These are phyloP conservation scores for Hippocampus comes DNA, from an alignment of 2,113 vertebrate genomes.

Conservation along the genomic window DNA sequence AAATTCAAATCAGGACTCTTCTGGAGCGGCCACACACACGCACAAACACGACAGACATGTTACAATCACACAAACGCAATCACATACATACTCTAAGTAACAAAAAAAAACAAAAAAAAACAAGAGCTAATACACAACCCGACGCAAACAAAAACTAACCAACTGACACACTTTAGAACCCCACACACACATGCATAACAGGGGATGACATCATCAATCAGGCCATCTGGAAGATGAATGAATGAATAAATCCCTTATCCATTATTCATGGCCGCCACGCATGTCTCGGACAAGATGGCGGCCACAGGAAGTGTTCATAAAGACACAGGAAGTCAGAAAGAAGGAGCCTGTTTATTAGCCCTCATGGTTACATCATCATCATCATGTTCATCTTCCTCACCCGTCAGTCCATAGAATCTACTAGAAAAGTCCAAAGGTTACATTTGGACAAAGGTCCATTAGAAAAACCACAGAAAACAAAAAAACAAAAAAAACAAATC, in stretches of 20 bases:
- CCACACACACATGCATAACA: not conserved
- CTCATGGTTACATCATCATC: slow-evolving; percentile 56
- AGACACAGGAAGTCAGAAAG: slow-evolving; percentile 53
- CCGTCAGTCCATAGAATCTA: slow-evolving; percentile 64
- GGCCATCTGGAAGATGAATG: slow-evolving; percentile 9
- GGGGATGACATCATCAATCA: slow-evolving; percentile 4
- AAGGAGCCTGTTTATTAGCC: slow-evolving; percentile 69
- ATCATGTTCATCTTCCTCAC: slow-evolving; percentile 44
- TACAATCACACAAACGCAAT: no score
- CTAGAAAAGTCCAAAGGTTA: slow-evolving; percentile 70
- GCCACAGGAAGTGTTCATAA: not conserved
- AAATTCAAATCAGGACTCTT: not conserved
- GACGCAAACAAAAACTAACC: no score
- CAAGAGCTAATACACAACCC: no score
- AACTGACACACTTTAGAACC: no score
- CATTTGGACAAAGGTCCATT: slow-evolving; percentile 56
- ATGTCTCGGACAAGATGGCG: not conserved
- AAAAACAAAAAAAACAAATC: slow-evolving; percentile 21
- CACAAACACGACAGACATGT: no score
- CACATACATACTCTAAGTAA: no score
- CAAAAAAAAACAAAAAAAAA: no score
- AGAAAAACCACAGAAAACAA: slow-evolving; percentile 64
- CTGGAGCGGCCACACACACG: no score
- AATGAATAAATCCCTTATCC: not conserved
- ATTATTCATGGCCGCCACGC: not conserved